These are phyloP conservation scores for Harlomillsia oculata DNA, from an alignment of 1,140 invertebrate genomes.

Conservation along the genomic window DNA sequence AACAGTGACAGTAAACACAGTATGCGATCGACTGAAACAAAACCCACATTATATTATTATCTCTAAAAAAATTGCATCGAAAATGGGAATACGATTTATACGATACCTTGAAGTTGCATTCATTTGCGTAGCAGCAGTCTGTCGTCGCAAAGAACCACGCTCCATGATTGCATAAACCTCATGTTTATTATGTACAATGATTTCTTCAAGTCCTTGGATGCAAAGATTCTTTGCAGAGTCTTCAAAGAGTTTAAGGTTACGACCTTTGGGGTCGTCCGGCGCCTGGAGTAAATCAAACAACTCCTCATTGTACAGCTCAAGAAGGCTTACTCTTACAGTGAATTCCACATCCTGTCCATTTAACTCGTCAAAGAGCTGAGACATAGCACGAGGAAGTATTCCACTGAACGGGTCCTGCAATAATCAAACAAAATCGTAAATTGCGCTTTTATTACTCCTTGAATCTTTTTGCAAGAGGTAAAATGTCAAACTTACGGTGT, in stretches of 20 bases:
- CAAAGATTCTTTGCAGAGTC: constrained; percentile 64
- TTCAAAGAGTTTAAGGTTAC: no score
- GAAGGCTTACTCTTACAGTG: constrained; percentile 81
- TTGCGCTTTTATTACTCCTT: no score
- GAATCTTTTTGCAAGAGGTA: no score
- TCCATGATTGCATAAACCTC: constrained; percentile 83
- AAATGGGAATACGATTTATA: not conserved
- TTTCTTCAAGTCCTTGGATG: constrained; percentile 85
- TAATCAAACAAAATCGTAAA: no score
- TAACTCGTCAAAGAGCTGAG: constrained; percentile 74
- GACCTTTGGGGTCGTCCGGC: constrained; percentile 62
- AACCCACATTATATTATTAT: constrained; percentile 6
- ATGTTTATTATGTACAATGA: constrained; percentile 79
- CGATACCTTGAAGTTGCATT: constrained; percentile 78
- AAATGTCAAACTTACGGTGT: constrained; percentile 14
- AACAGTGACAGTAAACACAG: constrained; percentile 89
- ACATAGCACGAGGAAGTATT: constrained; percentile 71
- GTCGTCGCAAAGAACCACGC: constrained; percentile 74
- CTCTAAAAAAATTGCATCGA: no score
- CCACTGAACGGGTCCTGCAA: constrained; percentile 69
- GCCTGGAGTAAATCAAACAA: constrained; percentile 80
- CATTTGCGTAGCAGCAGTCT: constrained; percentile 87
- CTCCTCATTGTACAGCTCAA: constrained; percentile 97
- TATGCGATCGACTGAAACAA: constrained; percentile 77
- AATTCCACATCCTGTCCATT: constrained; percentile 60